Base-by-base conservation (phyloP, 2,797 vertebrate genomes). In the Fundulus diaphanus region DNA sequence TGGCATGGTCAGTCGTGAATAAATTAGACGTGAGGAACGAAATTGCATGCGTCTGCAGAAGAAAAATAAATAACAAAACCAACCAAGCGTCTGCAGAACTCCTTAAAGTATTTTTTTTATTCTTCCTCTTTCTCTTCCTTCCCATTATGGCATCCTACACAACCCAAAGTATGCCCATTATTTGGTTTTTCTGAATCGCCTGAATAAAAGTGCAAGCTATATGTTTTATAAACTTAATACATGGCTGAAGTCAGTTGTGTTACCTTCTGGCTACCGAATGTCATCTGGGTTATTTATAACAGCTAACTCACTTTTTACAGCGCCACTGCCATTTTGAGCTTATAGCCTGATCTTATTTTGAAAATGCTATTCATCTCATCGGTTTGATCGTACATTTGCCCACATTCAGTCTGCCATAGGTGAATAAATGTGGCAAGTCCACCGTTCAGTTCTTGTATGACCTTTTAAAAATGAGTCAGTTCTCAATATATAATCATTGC, bases 1-100 rank as follows among this genome's bases (percentile, higher is more conserved):
- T 3, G 40, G 87, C 83, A 82, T 63, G 56, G 73, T 71, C 67
- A 79, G 71, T 46, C 57, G 59, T 74, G 74, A 78, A 72, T 35
- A 57, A 69, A 69, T 51, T 7, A n/a, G 52, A 4, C 6, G 42
- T 54, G 57, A 78, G 48, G 68, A 57, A 44, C 66, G 72, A 54
- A 76, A 52, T 79, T 82, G 57, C 84, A 80, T 66, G 65, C 78
- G n/a, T 27, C 27, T 78, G 80, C 67, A 33, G 89, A 76, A 1
- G 51, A 75, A 49, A n/a, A n/a, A n/a, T n/a, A n/a, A n/a, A n/a
- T n/a, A n/a, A n/a, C n/a, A n/a, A n/a, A n/a, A n/a, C n/a, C n/a
- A n/a, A n/a, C 63, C 40, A 57, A 31, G 57, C 57, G 57, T 69
- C 72, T 15, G n/a, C 15, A n/a, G 11, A 37, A 27, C 24, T n/a